These are phyloP conservation scores for Mycteria americana DNA, from an alignment of 2,797 vertebrate species.

Conservation along the genomic window DNA sequence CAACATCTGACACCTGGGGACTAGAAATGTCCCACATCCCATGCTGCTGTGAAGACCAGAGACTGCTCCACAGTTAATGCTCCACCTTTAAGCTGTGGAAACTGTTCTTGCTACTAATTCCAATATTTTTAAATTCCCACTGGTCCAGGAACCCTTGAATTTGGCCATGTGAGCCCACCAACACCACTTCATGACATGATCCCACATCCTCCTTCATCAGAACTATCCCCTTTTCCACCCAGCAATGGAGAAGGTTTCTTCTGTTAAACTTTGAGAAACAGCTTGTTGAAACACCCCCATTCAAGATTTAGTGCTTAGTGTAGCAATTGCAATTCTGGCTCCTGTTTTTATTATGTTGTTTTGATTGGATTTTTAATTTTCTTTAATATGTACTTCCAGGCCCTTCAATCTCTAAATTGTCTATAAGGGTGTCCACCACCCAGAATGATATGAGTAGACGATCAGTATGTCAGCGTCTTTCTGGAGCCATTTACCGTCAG, in stretches of 20 bases:
- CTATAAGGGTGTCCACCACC: neutral
- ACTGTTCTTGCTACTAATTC: neutral
- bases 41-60: neutral
- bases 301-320: neutral
- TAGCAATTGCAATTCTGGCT: neutral
- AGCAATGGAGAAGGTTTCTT: neutral
- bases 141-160: neutral
- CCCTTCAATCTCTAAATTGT: neutral
- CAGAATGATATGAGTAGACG: neutral
- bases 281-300: neutral
- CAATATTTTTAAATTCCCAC: neutral
- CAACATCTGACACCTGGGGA: neutral
- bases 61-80: neutral
- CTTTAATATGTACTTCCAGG: neutral
- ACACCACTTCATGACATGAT: neutral
- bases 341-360: neutral
- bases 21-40: neutral
- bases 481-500: neutral
- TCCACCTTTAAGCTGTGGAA: neutral
- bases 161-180: neutral
- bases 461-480: neutral
- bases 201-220: rapidly evolving
- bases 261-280: neutral
- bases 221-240: neutral
- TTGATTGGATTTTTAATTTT: constrained; percentile 39